phyloP scores from a whole-genome alignment of 2,113 vertebrate genomes.

The Strix aluco region DNA sequence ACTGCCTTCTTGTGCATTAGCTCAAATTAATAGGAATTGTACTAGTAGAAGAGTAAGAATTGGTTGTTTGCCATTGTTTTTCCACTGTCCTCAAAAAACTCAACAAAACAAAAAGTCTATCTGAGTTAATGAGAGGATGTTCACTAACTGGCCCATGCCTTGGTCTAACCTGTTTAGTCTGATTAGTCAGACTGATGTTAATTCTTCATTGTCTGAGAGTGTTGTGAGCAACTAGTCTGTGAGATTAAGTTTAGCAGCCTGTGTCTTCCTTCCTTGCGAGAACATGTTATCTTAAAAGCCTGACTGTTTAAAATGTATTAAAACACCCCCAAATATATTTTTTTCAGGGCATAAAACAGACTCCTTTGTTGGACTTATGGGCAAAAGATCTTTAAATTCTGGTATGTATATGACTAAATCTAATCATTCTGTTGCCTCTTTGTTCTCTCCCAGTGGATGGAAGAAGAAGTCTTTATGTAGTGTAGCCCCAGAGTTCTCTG shows the following conservation, averaged over 20 bases:
- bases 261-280: neutral
- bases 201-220: neutral
- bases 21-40: neutral
- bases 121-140: neutral
- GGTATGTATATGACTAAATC: constrained; percentile 77
- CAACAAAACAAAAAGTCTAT: neutral
- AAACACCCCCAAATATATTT: constrained; percentile 73
- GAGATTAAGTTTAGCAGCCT: neutral
- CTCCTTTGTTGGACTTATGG: constrained; percentile 92
- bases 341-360: constrained; percentile 86
- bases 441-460: neutral
- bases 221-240: neutral
- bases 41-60: neutral
- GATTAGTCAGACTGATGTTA: neutral
- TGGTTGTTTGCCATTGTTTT: neutral
- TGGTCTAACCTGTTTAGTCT: neutral
- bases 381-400: constrained; percentile 90
- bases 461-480: neutral
- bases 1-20: neutral
- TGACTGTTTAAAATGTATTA: constrained; percentile 60
- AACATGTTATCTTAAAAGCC: neutral
- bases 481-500: neutral
- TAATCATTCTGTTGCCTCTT: constrained; percentile 27
- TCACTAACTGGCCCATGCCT: neutral
- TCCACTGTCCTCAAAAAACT: neutral